Evolutionary conservation across 1,140 invertebrate genomes (phyloP).

Genomic region (Octopus sinensis): DNA sequence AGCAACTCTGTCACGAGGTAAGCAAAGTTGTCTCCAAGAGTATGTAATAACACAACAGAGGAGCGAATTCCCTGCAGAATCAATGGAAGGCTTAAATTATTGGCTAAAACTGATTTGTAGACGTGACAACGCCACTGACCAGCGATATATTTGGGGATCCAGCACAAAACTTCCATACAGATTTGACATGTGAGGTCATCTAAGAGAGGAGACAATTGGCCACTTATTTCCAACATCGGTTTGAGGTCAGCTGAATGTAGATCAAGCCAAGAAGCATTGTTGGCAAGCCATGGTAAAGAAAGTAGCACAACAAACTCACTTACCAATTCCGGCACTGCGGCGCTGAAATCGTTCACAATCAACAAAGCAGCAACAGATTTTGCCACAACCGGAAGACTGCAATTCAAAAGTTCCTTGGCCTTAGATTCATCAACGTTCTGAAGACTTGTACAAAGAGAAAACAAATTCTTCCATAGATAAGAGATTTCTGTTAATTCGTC

Average conservation of each 20-base stretch:
- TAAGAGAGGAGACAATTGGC: not conserved
- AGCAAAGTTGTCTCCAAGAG: not conserved
- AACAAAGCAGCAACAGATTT: not conserved
- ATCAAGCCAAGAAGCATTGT: not conserved
- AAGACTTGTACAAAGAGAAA: not conserved
- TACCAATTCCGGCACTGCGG: not conserved
- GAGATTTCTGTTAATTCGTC: not conserved
- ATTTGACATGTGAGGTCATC: not conserved
- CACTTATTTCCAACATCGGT: not conserved
- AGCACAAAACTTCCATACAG: not conserved
- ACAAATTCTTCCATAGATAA: not conserved
- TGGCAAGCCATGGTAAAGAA: not conserved
- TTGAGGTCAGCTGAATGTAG: not conserved
- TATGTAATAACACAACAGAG: not conserved
- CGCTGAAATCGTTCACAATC: not conserved
- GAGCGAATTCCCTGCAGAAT: not conserved
- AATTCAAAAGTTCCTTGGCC: not conserved
- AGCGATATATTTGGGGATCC: not conserved
- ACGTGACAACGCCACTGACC: not conserved
- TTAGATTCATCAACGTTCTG: too few species aligned
- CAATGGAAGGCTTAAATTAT: not conserved
- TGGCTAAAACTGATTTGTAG: not conserved
- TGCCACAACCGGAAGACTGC: not conserved
- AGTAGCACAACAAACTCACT: not conserved
- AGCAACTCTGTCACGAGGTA: not conserved